Conservation (phyloP, 2,888 invertebrate species). For the Eristalis tenax region DNA sequence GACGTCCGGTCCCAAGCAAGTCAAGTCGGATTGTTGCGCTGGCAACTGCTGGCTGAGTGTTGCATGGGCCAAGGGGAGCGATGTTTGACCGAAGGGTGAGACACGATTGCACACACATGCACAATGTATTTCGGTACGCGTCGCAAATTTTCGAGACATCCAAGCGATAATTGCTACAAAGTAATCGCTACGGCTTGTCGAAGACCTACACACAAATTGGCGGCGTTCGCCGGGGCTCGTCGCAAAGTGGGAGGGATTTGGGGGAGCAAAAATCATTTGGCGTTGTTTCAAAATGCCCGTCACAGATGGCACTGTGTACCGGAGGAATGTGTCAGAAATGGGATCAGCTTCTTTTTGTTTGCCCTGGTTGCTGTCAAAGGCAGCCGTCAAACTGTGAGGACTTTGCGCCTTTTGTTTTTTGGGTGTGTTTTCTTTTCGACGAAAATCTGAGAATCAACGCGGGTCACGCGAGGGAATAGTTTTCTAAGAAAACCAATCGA, state of each 20-base stretch:
- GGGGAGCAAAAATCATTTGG: constrained; percentile 18
- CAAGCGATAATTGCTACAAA: constrained; percentile 50
- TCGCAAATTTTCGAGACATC: constrained; percentile 46
- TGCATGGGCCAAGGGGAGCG: background rate
- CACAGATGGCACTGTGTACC: background rate
- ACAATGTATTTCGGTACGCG: constrained; percentile 17
- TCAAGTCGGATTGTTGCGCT: background rate
- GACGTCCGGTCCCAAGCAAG: constrained; percentile 20
- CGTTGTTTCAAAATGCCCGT: constrained; percentile 39
- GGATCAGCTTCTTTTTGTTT: background rate
- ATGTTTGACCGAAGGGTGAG: background rate
- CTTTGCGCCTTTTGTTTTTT: background rate
- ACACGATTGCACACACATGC: constrained; percentile 14
- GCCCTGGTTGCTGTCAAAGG: background rate
- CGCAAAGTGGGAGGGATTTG: background rate
- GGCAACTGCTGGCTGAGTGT: constrained; percentile 2
- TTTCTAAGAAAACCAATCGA: background rate
- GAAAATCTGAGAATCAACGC: background rate
- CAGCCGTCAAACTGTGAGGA: background rate
- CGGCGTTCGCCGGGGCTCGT: background rate
- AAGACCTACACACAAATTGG: constrained; percentile 11
- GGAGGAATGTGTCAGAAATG: constrained; percentile 38
- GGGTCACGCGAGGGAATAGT: background rate
- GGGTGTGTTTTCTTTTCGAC: background rate
- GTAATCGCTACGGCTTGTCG: constrained; percentile 23